These are phyloP conservation scores for Tachina fera DNA, from an alignment of 2,888 invertebrate species.

Conservation along the genomic window DNA sequence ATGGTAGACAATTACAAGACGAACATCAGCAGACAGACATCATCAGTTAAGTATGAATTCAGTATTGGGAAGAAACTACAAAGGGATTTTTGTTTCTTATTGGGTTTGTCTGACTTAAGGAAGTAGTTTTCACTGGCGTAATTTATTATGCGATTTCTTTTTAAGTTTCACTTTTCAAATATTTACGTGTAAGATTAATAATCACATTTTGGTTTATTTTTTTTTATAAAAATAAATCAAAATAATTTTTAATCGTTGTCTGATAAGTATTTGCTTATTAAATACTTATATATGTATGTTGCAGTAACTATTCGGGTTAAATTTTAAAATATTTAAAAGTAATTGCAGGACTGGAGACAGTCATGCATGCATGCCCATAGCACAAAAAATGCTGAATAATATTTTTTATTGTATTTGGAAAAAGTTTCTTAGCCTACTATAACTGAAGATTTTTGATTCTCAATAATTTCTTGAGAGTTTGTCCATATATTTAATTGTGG, in stretches of 20 bases:
- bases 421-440: no score
- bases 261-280: no score
- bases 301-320: no score
- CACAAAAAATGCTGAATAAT: no score
- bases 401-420: no score
- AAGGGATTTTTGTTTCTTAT: conserved; percentile 12
- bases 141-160: background rate
- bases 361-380: no score
- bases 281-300: no score
- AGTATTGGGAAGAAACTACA: conserved; percentile 2
- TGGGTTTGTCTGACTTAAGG: background rate
- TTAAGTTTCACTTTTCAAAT: background rate
- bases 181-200: background rate
- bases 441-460: no score
- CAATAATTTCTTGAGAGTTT: no score
- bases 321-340: no score
- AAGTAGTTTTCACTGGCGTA: conserved; percentile 4
- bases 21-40: conserved; percentile 3
- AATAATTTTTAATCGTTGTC: background rate
- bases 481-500: no score
- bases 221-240: background rate
- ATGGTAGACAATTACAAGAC: conserved; percentile 32
- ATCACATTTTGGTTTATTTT: background rate
- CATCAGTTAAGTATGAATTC: background rate
- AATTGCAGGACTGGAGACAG: no score